Conservation (phyloP, 2,113 vertebrate species). For the Sphyrna mokarran region DNA sequence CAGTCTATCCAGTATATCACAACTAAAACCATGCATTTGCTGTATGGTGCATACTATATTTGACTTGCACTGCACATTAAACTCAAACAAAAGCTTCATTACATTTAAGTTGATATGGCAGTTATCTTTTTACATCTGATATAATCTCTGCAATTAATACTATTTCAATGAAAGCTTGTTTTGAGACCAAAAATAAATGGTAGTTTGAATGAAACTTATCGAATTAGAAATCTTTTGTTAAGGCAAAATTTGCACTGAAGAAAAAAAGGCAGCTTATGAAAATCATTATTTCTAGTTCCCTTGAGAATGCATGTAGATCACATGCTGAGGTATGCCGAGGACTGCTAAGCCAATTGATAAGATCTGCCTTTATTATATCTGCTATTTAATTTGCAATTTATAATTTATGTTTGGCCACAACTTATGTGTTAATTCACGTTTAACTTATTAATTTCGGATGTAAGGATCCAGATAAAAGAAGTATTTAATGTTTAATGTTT, state of each 20-base stretch:
- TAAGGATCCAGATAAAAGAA: too few species aligned
- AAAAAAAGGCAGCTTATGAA: not conserved
- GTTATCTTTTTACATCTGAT: not conserved
- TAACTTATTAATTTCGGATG: too few species aligned
- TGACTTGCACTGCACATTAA: not conserved
- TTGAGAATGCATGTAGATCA: not conserved
- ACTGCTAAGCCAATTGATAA: too few species aligned
- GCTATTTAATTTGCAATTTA: too few species aligned
- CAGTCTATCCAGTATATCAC: too few species aligned
- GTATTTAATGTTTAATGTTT: too few species aligned
- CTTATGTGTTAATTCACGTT: too few species aligned
- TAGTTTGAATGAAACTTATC: not conserved
- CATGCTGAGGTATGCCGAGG: too few species aligned
- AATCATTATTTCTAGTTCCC: not conserved
- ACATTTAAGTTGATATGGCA: not conserved
- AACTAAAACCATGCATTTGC: not conserved
- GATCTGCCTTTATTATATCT: too few species aligned
- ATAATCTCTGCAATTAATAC: not conserved
- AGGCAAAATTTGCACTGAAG: not conserved
- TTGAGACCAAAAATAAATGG: not conserved
- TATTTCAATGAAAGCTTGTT: not conserved
- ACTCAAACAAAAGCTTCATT: not conserved
- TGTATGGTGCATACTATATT: not conserved
- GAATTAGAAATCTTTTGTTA: not conserved
- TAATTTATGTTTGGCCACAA: too few species aligned